phyloP scores from a whole-genome alignment of 2,888 invertebrate species.

The Epinotia brunnichana region DNA sequence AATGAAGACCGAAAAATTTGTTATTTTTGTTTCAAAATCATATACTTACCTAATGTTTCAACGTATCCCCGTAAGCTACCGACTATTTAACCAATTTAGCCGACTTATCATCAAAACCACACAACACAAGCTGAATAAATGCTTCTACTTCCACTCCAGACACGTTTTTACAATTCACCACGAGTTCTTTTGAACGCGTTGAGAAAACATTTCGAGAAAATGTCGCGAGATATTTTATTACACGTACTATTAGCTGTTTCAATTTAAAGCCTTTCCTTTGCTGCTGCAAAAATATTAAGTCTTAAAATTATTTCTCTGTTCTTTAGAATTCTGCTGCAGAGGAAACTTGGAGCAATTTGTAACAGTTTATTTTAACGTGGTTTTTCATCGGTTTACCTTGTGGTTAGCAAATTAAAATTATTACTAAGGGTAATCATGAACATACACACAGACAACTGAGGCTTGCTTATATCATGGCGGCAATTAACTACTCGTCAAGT shows the following conservation, averaged over 20 bases:
- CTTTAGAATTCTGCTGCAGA: conserved; percentile 6
- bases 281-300: conserved; percentile 4
- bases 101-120: not conserved
- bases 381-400: no score
- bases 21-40: no score
- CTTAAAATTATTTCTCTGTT: conserved; percentile 14
- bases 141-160: not conserved
- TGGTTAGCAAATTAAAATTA: no score
- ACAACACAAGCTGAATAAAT: not conserved
- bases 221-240: conserved; percentile 22
- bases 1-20: no score
- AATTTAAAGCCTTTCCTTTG: conserved; percentile 13
- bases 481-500: no score
- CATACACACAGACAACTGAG: no score
- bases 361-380: not conserved
- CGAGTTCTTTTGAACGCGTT: not conserved
- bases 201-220: conserved; percentile 13
- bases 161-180: conserved; percentile 5
- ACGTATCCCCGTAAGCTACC: no score
- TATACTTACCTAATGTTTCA: no score
- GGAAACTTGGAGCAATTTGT: conserved; percentile 5
- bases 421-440: no score
- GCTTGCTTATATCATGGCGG: no score
- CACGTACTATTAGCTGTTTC: conserved; percentile 21
- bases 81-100: not conserved